Base-by-base conservation (phyloP, 2,888 invertebrate species). In the Alentia gelatinosa region DNA sequence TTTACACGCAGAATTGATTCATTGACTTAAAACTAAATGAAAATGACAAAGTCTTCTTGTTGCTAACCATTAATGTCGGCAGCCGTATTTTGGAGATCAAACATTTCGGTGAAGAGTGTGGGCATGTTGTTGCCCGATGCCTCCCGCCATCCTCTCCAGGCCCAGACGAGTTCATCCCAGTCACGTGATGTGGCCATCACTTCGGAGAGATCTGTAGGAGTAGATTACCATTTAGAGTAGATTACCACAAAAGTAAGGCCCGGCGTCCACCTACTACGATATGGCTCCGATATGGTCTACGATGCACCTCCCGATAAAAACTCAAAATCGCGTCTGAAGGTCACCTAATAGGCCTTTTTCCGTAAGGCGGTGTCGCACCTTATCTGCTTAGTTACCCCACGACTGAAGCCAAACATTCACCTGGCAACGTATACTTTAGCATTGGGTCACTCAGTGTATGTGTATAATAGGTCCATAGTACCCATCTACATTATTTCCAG, bases 61-160 rank as follows among this genome's bases (percentile, higher is more conserved):
- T 15, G 19, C 93, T 95, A 96, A 98, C 98, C 98, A 93, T 98
- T 98, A 89, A 92, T 93, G 19, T 91, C 91, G 0, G 98, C 97
- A 0, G 98, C 98, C 94, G 98, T 97, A 95, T 98, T 98, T 0
- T 97, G 97, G 40, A 98, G 95, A 9, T 86, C 47, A 47, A 33
- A 86, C 50, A 86, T 42, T 39, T 86, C 86, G 3, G 42, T 33
- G 47, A 47, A 86, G 30, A 5, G 7, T 1, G 30, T 15, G 12
- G 97, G 97, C 96, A 98, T 96, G 37, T 97, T 97, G 0, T 97
- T 97, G 0, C 98, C 98, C 0, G 98, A 97, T 91, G 97, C 97
- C 91, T 98, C 98, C 92, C 98, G 97, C 97, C 98, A 98, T 90
- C 97, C 97, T 94, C 97, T 97, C 98, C 98, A 98, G 0, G 97